Evolutionary conservation across 2,113 vertebrate genomes (phyloP), one percentile per base, ranked within the genome.

Genomic region (Antigone vipio): DNA sequence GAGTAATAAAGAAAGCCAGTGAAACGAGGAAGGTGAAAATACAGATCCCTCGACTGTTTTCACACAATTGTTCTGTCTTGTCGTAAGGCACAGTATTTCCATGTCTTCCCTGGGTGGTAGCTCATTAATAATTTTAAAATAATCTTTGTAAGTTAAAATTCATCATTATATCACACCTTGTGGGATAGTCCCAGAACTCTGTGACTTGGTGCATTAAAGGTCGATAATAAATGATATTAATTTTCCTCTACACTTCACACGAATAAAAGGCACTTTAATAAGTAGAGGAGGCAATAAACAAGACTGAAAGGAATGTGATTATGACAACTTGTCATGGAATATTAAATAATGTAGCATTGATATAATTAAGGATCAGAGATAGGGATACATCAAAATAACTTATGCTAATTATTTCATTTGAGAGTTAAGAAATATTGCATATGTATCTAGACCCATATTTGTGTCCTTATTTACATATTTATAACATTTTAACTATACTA

Each of bases 381-480:
- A 92, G 18, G 73, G 79, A 95, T 91, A 79, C 60, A 93, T 85
- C 81, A 95, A 93, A 93, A 89, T 96, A 95, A 94, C 19, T 89
- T 97, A 96, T 89, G 91, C 56, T 95, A 97, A 97, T 97, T 91
- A 94, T 89, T 97, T 94, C 95, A 89, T 95, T 85, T 95, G 96
- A 96, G 93, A 96, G 63, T 89, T 97, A 95, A 96, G 86, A 96
- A 97, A 96, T 95, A 97, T 83, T 94, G 85, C 93, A 66, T 88
- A 88, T 78, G 72, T 95, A 95, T 92, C 85, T 73, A 95, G 76
- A 66, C 38, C 22, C 88, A 80, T 92, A 91, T 95, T 95, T 96
- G 84, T 95, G 68, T 87, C 64, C 85, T 92, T 95, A 93, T 96
- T 96, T 96, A 96, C 92, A 93, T 95, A 96, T 95, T 97, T 95